These are phyloP conservation scores for Gerosis bhagava DNA, from an alignment of 2,888 invertebrate species.

Conservation along the genomic window DNA sequence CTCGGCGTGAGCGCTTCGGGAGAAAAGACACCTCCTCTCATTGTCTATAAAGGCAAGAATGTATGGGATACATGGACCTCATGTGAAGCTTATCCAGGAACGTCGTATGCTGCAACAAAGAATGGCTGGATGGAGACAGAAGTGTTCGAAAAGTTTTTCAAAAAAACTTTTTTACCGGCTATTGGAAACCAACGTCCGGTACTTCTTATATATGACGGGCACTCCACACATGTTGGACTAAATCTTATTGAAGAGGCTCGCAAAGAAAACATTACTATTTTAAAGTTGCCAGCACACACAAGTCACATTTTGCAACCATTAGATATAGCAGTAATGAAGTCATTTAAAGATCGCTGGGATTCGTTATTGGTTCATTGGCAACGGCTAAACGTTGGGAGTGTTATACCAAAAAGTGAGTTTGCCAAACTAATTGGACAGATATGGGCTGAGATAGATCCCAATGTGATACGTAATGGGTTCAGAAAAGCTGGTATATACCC, in stretches of 20 bases:
- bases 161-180: constrained; percentile 8
- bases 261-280: background rate
- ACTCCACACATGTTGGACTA: constrained; percentile 25
- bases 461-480: constrained; percentile 36
- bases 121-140: constrained; percentile 26
- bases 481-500: constrained; percentile 39
- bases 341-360: constrained; percentile 39
- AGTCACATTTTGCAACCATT: constrained; percentile 37
- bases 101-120: constrained; percentile 14
- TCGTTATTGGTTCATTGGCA: constrained; percentile 35
- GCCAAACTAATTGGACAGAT: constrained; percentile 33
- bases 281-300: constrained; percentile 28
- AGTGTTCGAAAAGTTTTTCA: constrained; percentile 11
- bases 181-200: background rate
- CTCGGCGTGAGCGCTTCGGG: constrained; percentile 35
- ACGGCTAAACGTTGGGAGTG: constrained; percentile 28
- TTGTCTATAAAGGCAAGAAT: constrained; percentile 39
- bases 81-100: background rate
- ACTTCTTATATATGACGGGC: constrained; percentile 23
- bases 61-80: constrained; percentile 41
- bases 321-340: constrained; percentile 36
- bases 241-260: constrained; percentile 14
- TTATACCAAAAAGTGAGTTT: constrained; percentile 35
- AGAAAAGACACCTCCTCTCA: constrained; percentile 38
- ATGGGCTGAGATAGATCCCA: constrained; percentile 33